phyloP scores from a whole-genome alignment of 2,888 invertebrate species.

The Nephrocerus scutellatus region DNA sequence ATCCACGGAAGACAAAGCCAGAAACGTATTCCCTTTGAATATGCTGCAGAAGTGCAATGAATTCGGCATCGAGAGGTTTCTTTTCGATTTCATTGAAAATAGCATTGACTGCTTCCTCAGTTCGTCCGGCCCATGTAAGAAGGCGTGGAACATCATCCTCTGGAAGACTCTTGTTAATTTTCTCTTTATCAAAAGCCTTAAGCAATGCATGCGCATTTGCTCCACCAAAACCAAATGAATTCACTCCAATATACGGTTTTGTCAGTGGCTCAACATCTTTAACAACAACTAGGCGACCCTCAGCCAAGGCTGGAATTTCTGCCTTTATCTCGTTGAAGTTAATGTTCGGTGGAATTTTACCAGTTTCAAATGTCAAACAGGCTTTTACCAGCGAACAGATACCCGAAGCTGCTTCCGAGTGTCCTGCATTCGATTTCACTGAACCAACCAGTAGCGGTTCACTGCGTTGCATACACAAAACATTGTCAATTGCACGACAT shows the following conservation, averaged over 20 bases:
- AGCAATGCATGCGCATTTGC: constrained; percentile 58
- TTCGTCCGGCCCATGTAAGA: constrained; percentile 70
- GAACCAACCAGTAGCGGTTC: constrained; percentile 79
- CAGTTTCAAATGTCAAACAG: constrained; percentile 72
- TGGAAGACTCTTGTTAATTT: constrained; percentile 54
- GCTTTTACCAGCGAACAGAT: constrained; percentile 77
- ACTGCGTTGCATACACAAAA: constrained; percentile 67
- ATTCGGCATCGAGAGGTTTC: constrained; percentile 57
- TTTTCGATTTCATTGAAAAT: constrained; percentile 59
- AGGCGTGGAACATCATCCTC: constrained; percentile 64
- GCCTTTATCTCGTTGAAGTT: constrained; percentile 62
- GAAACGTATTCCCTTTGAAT: constrained; percentile 54
- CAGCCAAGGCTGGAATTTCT: constrained; percentile 55
- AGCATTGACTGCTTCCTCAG: constrained; percentile 63
- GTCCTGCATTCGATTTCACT: constrained; percentile 90
- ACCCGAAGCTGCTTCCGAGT: constrained; percentile 81
- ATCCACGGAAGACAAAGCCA: constrained; percentile 72
- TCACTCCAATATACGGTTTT: constrained; percentile 73
- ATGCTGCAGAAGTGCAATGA: constrained; percentile 55
- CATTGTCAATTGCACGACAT: constrained; percentile 70
- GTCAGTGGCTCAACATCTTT: constrained; percentile 63
- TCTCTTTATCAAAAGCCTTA: constrained; percentile 32
- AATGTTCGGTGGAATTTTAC: constrained; percentile 77
- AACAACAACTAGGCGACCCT: constrained; percentile 64
- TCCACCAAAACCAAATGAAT: constrained; percentile 92